A percentile compares a stretch with the other conserved stretches of the same genome.
Conservation (phyloP, 2,113 vertebrate species). For the Grantiella picta region DNA sequence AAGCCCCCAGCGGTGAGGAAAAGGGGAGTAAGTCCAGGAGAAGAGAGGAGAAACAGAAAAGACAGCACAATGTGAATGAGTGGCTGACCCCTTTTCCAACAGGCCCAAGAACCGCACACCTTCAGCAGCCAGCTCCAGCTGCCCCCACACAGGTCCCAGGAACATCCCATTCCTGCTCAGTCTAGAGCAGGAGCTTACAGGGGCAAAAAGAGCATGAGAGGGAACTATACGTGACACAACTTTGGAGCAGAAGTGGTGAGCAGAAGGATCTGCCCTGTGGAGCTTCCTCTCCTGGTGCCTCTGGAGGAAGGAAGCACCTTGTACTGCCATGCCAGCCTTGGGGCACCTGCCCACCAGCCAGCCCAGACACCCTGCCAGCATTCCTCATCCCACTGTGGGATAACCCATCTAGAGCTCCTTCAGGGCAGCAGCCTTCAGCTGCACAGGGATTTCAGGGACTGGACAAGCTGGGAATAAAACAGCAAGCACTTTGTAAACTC, state of each 20-base stretch:
- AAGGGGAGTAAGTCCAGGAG: neutral
- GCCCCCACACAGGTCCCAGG: fast-evolving
- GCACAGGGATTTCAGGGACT: neutral
- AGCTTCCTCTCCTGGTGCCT: neutral
- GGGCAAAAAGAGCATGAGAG: neutral
- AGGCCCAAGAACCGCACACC: neutral
- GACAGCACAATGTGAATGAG: neutral
- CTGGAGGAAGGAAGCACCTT: neutral
- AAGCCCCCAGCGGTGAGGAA: neutral
- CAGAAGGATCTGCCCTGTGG: neutral
- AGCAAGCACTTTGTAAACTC: neutral
- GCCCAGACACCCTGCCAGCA: neutral
- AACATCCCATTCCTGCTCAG: neutral
- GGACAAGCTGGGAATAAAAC: neutral
- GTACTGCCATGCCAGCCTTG: fast-evolving
- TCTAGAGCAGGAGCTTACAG: neutral
- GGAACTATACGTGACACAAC: neutral
- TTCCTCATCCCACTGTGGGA: neutral
- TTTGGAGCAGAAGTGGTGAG: neutral
- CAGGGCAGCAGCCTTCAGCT: neutral
- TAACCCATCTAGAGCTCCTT: neutral
- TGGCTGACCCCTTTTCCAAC: neutral
- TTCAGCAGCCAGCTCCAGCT: neutral
- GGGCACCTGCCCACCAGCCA: neutral
- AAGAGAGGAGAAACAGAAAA: neutral